Evolutionary conservation across 2,113 vertebrate species (phyloP).

Genomic region (Poicephalus gulielmi): DNA sequence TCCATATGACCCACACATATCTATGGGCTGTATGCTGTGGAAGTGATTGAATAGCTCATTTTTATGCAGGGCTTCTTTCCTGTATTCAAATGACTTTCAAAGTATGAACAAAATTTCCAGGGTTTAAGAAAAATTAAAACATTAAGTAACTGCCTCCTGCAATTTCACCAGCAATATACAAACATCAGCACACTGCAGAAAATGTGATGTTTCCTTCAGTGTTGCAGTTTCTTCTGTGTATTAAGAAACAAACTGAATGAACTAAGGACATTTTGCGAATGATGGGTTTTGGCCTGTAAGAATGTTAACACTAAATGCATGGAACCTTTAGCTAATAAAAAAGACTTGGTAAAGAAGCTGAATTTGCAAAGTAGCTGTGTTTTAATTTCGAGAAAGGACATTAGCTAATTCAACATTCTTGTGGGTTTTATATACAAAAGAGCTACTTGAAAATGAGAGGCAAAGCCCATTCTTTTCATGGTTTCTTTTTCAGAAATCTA

Average conservation of each 20-base stretch:
- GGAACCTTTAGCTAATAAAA: background rate
- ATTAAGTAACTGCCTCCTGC: background rate
- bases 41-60: background rate
- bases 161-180: background rate
- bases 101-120: background rate
- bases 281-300: background rate
- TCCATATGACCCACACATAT: background rate
- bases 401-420: background rate
- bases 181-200: background rate
- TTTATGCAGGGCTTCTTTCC: background rate
- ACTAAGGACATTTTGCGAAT: background rate
- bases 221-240: background rate
- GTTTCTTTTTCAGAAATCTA: background rate
- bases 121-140: slow-evolving; percentile 6
- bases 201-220: background rate
- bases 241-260: background rate
- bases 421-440: background rate
- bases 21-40: background rate
- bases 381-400: background rate
- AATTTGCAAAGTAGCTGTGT: background rate
- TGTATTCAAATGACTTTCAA: background rate
- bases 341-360: background rate
- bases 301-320: background rate
- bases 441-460: background rate
- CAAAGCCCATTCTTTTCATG: background rate